Base-by-base conservation (phyloP, 2,113 vertebrate species). In the Epinephelus moara region DNA sequence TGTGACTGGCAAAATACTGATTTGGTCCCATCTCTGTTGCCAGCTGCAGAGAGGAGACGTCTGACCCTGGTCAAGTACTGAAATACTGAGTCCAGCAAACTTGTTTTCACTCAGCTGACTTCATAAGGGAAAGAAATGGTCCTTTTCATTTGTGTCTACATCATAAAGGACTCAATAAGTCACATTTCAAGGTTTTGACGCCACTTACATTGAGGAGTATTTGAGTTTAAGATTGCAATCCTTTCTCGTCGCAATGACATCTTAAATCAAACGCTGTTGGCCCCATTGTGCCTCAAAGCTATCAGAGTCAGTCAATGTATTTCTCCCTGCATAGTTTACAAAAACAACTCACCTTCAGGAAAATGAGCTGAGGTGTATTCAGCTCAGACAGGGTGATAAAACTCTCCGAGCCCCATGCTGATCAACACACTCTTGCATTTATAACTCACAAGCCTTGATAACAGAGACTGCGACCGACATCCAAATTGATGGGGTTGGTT, bases 321-420 rank as follows among this genome's bases (percentile, higher is more conserved):
- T 70, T 73, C 77, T 66, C 23, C 21, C 4, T 30, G 60, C 25
- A 50, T n/a, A 57, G 49, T 74, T 81, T 59, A 63, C 27, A 80
- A 70, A 77, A 83, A 79, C 53, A 63, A 1, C 4, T 78, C 53
- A 72, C 79, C 64, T 81, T 74, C 59, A 70, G 57, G 4, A 72
- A 85, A 85, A 84, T 82, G 56, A 86, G 62, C 52, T 40, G 52
- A 63, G 63, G 59, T 59, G 47, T 21, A 85, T 62, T 84, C 63
- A 59, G 49, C 63, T 72, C 72, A 73, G 59, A 74, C 42, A 25
- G 47, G 17, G 53, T 52, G 61, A 80, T 75, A 60, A 85, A 82
- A 78, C 67, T 77, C 71, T 10, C 60, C 14, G 7, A 66, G 33
- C 74, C 37, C 37, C 19, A 19, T n/a, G 30, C 42, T 75, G 37